These are phyloP conservation scores for Cottoperca gobio DNA, from an alignment of 2,797 vertebrate species.

Conservation along the genomic window DNA sequence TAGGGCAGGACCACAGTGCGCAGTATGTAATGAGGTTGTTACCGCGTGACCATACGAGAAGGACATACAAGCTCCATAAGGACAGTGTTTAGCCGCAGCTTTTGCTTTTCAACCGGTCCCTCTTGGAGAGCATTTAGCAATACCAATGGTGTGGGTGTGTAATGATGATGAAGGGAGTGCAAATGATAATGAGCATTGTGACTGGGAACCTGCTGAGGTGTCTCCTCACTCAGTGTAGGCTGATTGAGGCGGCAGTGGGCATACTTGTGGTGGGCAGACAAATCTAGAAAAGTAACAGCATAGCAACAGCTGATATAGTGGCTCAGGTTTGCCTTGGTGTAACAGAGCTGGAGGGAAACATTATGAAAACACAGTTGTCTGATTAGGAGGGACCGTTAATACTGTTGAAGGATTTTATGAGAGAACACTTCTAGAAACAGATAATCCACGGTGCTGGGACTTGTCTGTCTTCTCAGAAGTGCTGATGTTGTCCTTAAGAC, in stretches of 20 bases:
- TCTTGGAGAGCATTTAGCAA: constrained; percentile 57
- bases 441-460: constrained; percentile 17
- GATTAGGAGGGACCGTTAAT: neutral
- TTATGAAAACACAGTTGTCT: neutral
- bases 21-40: neutral
- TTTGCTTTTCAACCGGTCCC: constrained; percentile 29
- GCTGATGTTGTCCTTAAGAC: no score
- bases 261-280: constrained; percentile 1
- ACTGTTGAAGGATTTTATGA: constrained; percentile 16
- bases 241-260: constrained; percentile 20
- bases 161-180: constrained; percentile 59
- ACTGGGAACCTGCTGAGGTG: constrained; percentile 55
- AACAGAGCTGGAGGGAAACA: neutral
- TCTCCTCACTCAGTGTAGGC: constrained; percentile 11
- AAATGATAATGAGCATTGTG: constrained; percentile 57
- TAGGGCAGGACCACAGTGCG: neutral
- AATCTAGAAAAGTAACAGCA: constrained; percentile 17
- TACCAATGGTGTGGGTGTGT: constrained; percentile 34
- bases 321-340: neutral
- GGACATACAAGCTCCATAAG: constrained; percentile 17
- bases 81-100: constrained; percentile 27
- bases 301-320: constrained; percentile 14
- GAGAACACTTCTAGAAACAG: constrained; percentile 17
- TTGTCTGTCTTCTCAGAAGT: constrained; percentile 50
- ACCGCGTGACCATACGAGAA: constrained; percentile 15